Conservation (phyloP, 1,140 invertebrate genomes). For the Conus betulinus region DNA sequence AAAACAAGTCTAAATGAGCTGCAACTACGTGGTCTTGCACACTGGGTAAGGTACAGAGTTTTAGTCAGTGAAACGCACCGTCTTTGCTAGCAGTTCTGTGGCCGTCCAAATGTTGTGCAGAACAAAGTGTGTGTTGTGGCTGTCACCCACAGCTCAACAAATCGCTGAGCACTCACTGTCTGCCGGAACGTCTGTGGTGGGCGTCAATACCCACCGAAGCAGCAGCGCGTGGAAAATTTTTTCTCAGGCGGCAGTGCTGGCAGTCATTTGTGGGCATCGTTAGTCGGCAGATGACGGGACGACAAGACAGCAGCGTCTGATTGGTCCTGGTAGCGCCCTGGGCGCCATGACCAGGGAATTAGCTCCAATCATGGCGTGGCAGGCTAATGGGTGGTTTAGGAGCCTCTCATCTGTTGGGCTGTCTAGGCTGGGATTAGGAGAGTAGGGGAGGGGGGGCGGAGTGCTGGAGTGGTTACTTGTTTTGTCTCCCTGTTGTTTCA, state of each 20-base stretch:
- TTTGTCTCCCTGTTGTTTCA: neutral
- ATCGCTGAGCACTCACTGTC: too few species aligned
- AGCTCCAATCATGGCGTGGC: conserved; percentile 19
- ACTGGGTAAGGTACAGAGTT: too few species aligned
- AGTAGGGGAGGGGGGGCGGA: neutral
- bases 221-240: neutral
- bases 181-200: too few species aligned
- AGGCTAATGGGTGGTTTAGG: neutral
- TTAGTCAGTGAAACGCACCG: too few species aligned
- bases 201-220: neutral
- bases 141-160: too few species aligned
- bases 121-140: too few species aligned
- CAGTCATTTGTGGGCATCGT: conserved; percentile 6
- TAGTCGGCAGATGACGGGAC: neutral
- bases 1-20: too few species aligned
- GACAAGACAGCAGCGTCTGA: conserved; percentile 9
- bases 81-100: too few species aligned
- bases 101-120: too few species aligned
- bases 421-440: neutral
- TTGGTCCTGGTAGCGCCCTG: neutral
- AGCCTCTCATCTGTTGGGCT: conserved; percentile 11
- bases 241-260: neutral
- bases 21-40: too few species aligned
- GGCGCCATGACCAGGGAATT: neutral
- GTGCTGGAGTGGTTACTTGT: neutral